Base-by-base conservation (phyloP, 1,140 invertebrate genomes). In the Conus ventricosus region DNA sequence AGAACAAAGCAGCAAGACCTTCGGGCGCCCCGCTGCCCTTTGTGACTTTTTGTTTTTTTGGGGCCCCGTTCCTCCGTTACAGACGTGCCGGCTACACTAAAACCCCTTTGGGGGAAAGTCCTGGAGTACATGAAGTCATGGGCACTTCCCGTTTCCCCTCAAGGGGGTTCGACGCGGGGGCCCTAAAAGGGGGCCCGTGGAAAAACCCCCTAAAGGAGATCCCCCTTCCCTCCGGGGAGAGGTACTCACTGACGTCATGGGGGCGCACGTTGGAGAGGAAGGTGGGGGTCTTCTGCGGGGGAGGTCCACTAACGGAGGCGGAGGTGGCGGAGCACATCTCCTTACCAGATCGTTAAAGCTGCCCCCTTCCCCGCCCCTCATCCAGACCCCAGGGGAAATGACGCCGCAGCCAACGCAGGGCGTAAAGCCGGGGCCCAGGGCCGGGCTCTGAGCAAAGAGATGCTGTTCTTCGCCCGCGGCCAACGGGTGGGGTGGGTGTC, bases 151-250 rank as follows among this genome's bases (percentile, higher is more conserved):
- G 23, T 1, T 53, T 86, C 67, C 20, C 67, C 20, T 86, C 4
- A 17, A 63, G 6, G 67, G 63, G 0, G 67, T 86, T 13, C 75
- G 39, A 27, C 57, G 27, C 84, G 39, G 17, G 84, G 84, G 10
- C 84, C 84, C 20, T n/a, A 76, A 1, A 86, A 86, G 39, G 15
- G 76, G 27, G 67, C 54, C 54, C 11, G 6, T n/a, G 20, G 84
- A 86, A 17, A 17, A 86, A 86, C 84, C 76, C 84, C 57, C 17
- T 15, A 0, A 53, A 54, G 51, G 84, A 86, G 67, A 54, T 86
- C 67, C 67, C 67, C 84, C 17, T 39, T 75, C 11, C 84, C 84
- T n/a, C 13, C 60, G 11, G 11, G 17, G 84, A 86, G 63, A 53
- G 25, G 63, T 86, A n/a, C 39, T 76, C 25, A 17, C 67, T 23